A percentile compares a stretch with the other conserved stretches of the same genome.
Evolutionary conservation across 2,113 vertebrate genomes (phyloP).

Genomic region (Paracanthobrama guichenoti): DNA sequence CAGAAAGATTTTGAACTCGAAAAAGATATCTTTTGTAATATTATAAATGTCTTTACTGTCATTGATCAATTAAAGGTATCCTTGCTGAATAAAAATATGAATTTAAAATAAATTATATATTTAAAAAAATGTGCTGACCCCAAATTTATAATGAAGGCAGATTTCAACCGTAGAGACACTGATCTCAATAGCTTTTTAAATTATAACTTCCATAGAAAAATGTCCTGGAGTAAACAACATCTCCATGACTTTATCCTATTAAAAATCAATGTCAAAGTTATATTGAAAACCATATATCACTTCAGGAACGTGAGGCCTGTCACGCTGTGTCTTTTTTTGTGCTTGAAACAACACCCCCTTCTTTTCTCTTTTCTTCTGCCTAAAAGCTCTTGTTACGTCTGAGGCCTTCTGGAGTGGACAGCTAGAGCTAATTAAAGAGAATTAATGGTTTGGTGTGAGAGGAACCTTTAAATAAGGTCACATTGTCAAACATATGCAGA

Average conservation of each 20-base stretch:
- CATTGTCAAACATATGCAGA: constrained; percentile 7
- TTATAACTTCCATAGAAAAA: background rate
- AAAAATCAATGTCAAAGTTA: constrained; percentile 6
- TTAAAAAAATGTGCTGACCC: too few relatives aligned
- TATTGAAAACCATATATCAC: constrained; percentile 21
- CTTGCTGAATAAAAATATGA: too few relatives aligned
- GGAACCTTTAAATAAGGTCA: constrained; percentile 4
- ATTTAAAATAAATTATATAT: too few relatives aligned
- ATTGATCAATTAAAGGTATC: too few relatives aligned
- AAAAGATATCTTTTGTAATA: too few relatives aligned
- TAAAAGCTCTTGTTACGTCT: background rate
- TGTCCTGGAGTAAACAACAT: background rate
- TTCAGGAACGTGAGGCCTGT: background rate
- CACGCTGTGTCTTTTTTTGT: background rate
- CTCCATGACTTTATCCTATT: background rate
- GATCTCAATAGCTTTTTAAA: background rate
- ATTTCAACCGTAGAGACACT: too few relatives aligned
- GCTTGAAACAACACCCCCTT: background rate
- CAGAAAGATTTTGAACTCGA: too few relatives aligned
- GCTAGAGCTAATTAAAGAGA: constrained; percentile 39
- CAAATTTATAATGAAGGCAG: too few relatives aligned
- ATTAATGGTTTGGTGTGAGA: constrained; percentile 27
- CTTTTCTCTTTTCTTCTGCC: background rate
- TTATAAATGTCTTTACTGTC: too few relatives aligned
- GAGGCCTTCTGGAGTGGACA: constrained; percentile 9